phyloP scores from a whole-genome alignment of 2,113 vertebrate species.

The Nyctibius bracteatus region DNA sequence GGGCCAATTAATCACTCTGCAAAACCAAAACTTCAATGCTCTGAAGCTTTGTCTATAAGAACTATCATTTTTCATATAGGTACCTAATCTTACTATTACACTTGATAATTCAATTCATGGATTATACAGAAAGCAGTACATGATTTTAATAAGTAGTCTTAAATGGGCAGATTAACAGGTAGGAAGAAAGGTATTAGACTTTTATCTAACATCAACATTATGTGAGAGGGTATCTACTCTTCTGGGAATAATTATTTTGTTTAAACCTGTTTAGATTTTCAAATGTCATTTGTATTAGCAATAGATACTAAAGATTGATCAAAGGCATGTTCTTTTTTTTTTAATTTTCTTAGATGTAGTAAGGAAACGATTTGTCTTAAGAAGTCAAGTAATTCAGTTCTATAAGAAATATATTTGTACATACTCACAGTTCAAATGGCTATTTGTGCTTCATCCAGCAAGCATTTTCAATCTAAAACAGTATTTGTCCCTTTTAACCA shows the following conservation, averaged over 20 bases:
- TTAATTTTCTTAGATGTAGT: background rate
- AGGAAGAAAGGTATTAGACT: background rate
- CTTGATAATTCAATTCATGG: background rate
- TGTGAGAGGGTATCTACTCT: background rate
- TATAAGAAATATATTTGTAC: background rate
- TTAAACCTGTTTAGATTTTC: background rate
- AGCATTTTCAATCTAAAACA: background rate
- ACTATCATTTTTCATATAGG: background rate
- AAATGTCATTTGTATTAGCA: background rate
- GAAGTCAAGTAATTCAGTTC: background rate
- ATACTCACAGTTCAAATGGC: background rate
- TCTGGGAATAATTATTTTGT: constrained; percentile 7
- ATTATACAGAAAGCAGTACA: background rate
- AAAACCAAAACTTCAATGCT: background rate
- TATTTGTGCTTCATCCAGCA: background rate
- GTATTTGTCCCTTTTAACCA: background rate
- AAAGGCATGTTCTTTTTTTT: background rate
- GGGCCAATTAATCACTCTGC: background rate
- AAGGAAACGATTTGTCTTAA: background rate
- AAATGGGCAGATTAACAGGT: background rate
- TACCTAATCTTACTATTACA: background rate
- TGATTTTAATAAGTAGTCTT: background rate
- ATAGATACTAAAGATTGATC: background rate
- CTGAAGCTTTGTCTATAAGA: background rate
- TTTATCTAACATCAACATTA: background rate